Conservation (phyloP, 53 echinoderm and acorn worm genomes). For the Astropecten irregularis region DNA sequence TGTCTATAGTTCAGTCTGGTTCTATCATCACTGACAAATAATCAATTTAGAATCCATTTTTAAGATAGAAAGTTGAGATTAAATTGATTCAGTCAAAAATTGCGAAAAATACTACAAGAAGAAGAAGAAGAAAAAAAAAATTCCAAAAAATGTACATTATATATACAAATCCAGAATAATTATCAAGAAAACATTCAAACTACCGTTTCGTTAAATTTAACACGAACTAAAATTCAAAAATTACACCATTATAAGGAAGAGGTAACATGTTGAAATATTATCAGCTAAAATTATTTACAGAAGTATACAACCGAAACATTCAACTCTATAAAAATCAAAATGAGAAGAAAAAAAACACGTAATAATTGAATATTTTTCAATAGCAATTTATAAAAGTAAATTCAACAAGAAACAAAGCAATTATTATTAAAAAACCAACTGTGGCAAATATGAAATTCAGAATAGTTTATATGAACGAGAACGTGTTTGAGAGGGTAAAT, state of each 20-base stretch:
- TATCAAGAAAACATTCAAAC: neutral
- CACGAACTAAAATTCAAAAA: neutral
- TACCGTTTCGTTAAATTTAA: neutral
- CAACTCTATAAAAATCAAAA: too few relatives aligned
- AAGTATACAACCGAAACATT: slow-evolving; percentile 15
- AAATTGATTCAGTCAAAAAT: neutral
- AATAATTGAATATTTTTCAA: neutral
- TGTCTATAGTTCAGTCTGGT: neutral
- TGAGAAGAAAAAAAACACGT: neutral
- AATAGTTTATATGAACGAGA: neutral
- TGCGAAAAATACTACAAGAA: neutral
- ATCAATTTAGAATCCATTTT: neutral
- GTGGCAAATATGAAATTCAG: neutral
- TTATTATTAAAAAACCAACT: neutral
- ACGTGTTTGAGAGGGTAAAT: neutral
- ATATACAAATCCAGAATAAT: neutral
- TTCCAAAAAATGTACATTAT: neutral
- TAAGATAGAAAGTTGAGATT: neutral
- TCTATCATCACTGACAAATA: neutral
- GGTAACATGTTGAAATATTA: slow-evolving; percentile 24
- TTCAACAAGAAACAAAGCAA: neutral
- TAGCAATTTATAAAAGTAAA: neutral
- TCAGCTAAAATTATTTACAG: slow-evolving; percentile 29
- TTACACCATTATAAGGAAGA: slow-evolving; percentile 10
- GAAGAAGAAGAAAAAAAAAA: neutral